These are phyloP conservation scores for Neuroterus valhalla DNA, from an alignment of 1,140 invertebrate genomes.

Conservation along the genomic window DNA sequence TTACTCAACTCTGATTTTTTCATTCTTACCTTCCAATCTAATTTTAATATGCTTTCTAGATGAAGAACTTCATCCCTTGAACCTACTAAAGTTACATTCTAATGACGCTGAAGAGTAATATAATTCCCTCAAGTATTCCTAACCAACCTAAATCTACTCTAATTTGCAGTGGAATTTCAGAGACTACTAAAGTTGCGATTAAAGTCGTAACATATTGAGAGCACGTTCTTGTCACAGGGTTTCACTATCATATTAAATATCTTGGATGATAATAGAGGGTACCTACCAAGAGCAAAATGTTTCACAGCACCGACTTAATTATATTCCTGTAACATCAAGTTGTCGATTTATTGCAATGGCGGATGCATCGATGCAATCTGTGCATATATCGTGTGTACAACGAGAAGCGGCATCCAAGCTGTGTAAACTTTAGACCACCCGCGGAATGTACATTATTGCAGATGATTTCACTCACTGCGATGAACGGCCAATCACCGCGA, in stretches of 20 bases:
- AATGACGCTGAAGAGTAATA: too few species aligned
- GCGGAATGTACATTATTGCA: background rate
- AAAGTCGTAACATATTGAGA: too few species aligned
- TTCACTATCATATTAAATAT: background rate
- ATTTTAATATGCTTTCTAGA: too few species aligned
- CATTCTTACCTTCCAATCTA: too few species aligned
- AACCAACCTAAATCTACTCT: too few species aligned
- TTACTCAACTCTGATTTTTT: too few species aligned
- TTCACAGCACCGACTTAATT: background rate
- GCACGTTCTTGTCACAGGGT: too few species aligned
- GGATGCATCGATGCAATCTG: background rate
- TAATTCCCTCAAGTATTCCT: too few species aligned
- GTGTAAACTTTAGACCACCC: background rate
- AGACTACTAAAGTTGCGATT: too few species aligned
- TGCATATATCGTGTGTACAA: background rate
- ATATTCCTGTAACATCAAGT: background rate
- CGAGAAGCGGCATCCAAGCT: background rate
- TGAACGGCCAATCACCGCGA: background rate
- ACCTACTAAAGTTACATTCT: too few species aligned
- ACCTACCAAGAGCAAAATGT: background rate
- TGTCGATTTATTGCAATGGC: background rate
- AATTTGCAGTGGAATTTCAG: too few species aligned
- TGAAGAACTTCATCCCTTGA: too few species aligned
- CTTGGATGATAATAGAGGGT: background rate
- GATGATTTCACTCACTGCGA: background rate